phyloP scores from a whole-genome alignment of 1,140 invertebrate species.

The Delia radicum region DNA sequence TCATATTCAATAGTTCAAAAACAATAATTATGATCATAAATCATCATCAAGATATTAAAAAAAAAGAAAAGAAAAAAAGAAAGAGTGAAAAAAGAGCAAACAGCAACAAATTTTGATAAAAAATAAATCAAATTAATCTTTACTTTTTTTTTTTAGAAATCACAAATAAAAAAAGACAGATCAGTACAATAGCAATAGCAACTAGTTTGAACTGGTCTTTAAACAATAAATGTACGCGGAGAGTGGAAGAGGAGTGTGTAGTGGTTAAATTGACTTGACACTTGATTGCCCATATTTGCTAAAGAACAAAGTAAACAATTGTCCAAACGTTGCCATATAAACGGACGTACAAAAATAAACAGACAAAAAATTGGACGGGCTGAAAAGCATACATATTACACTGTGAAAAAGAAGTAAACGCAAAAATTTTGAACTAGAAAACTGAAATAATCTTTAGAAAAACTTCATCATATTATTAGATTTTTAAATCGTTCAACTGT shows the following conservation, averaged over 20 bases:
- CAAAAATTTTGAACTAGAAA: too few species aligned
- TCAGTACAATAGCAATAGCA: not conserved
- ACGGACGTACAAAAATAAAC: not conserved
- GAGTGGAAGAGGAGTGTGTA: not conserved
- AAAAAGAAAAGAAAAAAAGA: not conserved
- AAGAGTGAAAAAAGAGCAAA: not conserved
- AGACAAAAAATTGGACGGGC: not conserved
- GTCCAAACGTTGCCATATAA: not conserved
- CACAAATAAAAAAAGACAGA: not conserved
- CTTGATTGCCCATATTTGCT: slow-evolving; percentile 11
- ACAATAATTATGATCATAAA: slow-evolving; percentile 17
- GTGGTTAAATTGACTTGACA: not conserved
- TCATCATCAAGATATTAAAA: not conserved
- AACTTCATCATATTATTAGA: too few species aligned
- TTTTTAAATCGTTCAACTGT: too few species aligned
- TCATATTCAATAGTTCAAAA: not conserved
- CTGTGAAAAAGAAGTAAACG: too few species aligned
- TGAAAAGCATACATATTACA: not conserved
- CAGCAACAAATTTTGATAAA: not conserved
- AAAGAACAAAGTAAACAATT: slow-evolving; percentile 22
- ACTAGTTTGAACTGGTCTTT: not conserved
- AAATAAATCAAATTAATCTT: slow-evolving; percentile 24
- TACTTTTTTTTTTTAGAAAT: not conserved
- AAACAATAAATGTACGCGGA: not conserved
- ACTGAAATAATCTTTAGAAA: too few species aligned